Conservation (phyloP, 2,113 vertebrate species). For the Neogobius melanostomus region DNA sequence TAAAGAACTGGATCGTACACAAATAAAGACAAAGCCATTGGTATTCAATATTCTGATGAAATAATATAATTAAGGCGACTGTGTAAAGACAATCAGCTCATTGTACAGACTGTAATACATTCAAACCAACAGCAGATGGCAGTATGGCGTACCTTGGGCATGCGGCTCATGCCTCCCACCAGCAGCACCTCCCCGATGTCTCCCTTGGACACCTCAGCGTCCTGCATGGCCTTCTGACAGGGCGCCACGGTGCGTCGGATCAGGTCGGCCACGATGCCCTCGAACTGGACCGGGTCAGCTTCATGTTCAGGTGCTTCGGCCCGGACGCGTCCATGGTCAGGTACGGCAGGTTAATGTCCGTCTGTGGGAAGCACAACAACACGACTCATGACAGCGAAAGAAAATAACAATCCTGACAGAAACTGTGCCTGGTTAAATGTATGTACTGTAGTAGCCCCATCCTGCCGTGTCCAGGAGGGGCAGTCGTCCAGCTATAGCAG, state of each 20-base stretch:
- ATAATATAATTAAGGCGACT: too few relatives aligned
- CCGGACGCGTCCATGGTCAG: constrained; percentile 97
- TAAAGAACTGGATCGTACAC: too few relatives aligned
- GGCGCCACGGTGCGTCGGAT: constrained; percentile 91
- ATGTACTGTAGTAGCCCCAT: constrained; percentile 42
- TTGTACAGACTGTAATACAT: too few relatives aligned
- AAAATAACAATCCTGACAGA: too few relatives aligned
- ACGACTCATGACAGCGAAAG: too few relatives aligned
- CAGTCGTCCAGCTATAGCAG: constrained; percentile 28
- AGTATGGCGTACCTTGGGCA: constrained; percentile 88
- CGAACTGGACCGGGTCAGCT: constrained; percentile 93
- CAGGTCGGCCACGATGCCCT: constrained; percentile 90
- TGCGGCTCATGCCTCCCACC: constrained; percentile 94
- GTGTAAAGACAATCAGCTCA: too few relatives aligned
- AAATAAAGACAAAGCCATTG: too few relatives aligned
- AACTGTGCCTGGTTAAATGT: neutral
- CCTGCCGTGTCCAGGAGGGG: constrained; percentile 33
- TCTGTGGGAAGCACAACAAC: constrained; percentile 70
- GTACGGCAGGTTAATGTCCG: constrained; percentile 97
- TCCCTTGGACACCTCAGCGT: constrained; percentile 94
- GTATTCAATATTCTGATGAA: too few relatives aligned
- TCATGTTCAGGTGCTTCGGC: constrained; percentile 97
- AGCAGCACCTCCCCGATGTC: constrained; percentile 98
- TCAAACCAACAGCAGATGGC: too few relatives aligned
- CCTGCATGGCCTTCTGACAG: constrained; percentile 98